Base-by-base conservation (phyloP, 1,140 invertebrate species). In the Cataglyphis hispanica region DNA sequence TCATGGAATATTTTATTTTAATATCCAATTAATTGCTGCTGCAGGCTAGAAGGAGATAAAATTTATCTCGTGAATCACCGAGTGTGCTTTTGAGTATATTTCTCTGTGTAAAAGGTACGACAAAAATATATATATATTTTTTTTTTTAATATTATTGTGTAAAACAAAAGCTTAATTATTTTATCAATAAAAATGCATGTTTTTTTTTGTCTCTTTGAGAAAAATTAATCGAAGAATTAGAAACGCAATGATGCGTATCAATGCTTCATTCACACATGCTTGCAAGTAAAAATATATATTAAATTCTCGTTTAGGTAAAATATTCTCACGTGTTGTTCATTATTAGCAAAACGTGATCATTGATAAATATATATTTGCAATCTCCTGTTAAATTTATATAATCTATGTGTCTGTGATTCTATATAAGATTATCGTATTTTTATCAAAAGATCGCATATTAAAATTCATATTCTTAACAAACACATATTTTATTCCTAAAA, bases 11-110 rank as follows among this genome's bases (percentile, higher is more conserved):
- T 1, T 72, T 13, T 43, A 10, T 22, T 70, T 58, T 31, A 13
- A 1, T 19, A 43, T 70, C 37, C 58, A 83, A 83, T 72, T 43
- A 25, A 70, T 66, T 40, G 31, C 56, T 50, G 11, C 19, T 60
- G n/a, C 40, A 56, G 25, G 1, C 10, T 25, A 60, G 19, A 16
- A 34, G 46, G 13, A 72, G 27, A 25, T n/a, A 43, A 25, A 10
- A 78, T 78, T 66, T 66, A 76, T 4, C 25, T 31, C 4, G 0
- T 10, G 31, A 19, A 74, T 56, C 3, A 25, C 19, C 4, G 11
- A 25, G 6, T 25, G 6, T 61, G 11, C 1, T 6, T 61, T 25
- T 22, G n/a, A 67, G 64, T 34, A 27, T 67, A 3, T 6, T 1
- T 40, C 11, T 37, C 0, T 40, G 43, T 63, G 16, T 63, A 63